These are phyloP conservation scores for Eulemur albifrons DNA, from an alignment of 2,797 vertebrate genomes.

Conservation along the genomic window DNA sequence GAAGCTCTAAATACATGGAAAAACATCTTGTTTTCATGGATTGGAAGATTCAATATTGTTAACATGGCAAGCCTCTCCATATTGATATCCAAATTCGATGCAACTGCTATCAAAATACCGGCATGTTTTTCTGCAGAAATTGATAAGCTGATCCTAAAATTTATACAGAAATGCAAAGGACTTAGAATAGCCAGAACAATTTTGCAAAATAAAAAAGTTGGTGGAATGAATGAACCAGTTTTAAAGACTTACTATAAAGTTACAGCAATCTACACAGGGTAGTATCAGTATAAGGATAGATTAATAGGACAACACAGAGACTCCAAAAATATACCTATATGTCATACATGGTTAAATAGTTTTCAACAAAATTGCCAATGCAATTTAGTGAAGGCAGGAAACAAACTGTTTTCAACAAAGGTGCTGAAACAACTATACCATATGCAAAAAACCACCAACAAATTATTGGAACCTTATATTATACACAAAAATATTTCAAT, in stretches of 20 bases:
- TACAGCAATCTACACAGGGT: neutral
- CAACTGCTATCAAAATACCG: neutral
- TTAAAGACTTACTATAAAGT: neutral
- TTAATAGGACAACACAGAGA: neutral
- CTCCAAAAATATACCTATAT: neutral
- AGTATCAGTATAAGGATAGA: neutral
- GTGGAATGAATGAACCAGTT: neutral
- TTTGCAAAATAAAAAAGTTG: neutral
- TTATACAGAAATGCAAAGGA: neutral
- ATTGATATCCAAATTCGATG: neutral
- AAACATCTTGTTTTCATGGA: neutral
- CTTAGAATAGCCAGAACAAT: neutral
- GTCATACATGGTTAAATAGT: neutral
- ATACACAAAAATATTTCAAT: neutral
- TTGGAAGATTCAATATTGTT: neutral
- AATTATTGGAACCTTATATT: neutral
- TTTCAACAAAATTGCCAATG: neutral
- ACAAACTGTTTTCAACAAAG: neutral
- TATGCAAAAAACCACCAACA: neutral
- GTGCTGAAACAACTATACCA: neutral
- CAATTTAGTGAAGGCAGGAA: neutral
- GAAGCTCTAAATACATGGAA: neutral
- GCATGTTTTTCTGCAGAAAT: neutral
- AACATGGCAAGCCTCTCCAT: neutral
- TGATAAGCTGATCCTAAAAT: neutral